A percentile compares a stretch with the other conserved stretches of the same genome.
These are phyloP conservation scores for Isichthys henryi DNA, from an alignment of 2,113 vertebrate genomes.

Conservation along the genomic window DNA sequence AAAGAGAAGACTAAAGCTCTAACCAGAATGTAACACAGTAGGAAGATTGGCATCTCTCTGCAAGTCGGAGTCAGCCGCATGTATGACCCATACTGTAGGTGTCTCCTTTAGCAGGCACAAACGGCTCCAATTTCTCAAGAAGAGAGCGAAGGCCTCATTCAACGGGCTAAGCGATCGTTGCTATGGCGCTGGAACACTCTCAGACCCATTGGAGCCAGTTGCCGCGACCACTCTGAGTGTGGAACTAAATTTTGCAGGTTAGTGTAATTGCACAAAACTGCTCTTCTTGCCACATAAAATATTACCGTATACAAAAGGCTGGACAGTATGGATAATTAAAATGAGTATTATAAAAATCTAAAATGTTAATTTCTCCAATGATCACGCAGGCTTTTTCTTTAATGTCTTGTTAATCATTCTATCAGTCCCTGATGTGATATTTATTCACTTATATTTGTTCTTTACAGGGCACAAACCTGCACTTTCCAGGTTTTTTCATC, in stretches of 20 bases:
- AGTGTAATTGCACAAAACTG: background rate
- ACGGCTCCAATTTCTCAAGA: constrained; percentile 42
- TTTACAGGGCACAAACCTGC: constrained; percentile 34
- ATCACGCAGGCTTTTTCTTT: background rate
- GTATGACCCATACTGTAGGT: background rate
- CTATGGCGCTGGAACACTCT: constrained; percentile 69
- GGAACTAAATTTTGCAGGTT: constrained; percentile 66
- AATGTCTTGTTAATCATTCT: background rate
- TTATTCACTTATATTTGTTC: background rate
- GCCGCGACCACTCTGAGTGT: constrained; percentile 56
- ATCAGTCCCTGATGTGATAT: background rate
- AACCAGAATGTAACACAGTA: background rate
- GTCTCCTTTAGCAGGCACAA: constrained; percentile 39
- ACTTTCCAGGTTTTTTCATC: constrained; percentile 24
- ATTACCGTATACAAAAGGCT: background rate
- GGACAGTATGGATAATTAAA: background rate
- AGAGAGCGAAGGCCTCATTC: constrained; percentile 45
- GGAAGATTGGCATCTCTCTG: background rate
- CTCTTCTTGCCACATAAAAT: background rate
- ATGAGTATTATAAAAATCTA: background rate
- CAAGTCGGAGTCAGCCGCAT: background rate
- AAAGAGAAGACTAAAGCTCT: background rate
- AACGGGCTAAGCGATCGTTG: constrained; percentile 57
- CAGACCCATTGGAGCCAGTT: constrained; percentile 58
- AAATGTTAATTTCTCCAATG: background rate